A percentile compares a stretch with the other conserved stretches of the same genome.
phyloP scores from a whole-genome alignment of 2,888 invertebrate genomes.

The Taphrorychus bicolor region DNA sequence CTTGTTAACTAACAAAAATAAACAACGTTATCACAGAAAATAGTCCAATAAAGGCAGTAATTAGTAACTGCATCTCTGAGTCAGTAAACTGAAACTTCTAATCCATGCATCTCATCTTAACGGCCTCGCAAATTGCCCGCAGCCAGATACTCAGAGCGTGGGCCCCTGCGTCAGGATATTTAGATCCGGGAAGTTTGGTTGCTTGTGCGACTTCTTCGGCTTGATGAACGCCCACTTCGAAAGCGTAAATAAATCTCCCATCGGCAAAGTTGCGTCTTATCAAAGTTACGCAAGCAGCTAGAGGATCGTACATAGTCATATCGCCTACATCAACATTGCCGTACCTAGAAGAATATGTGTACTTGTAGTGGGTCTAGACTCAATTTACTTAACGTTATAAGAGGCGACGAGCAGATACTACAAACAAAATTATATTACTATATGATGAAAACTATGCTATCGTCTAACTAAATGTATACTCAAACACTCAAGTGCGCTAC shows the following conservation, averaged over 20 bases:
- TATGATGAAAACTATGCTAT: neutral
- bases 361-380: no score
- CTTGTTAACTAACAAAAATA: no score
- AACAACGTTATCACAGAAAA: no score
- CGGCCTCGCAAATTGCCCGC: conserved; percentile 62
- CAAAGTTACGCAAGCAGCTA: conserved; percentile 49
- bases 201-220: conserved; percentile 56
- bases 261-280: conserved; percentile 47
- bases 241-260: conserved; percentile 50
- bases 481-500: no score
- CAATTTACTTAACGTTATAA: no score
- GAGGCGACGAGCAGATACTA: no score
- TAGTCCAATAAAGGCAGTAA: no score
- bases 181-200: conserved; percentile 42
- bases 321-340: conserved; percentile 69
- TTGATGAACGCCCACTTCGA: conserved; percentile 55
- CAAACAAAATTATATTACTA: neutral
- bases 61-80: no score
- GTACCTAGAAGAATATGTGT: no score
- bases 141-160: conserved; percentile 68
- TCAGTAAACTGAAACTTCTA: no score
- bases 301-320: conserved; percentile 68
- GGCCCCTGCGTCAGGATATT: conserved; percentile 67
- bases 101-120: conserved; percentile 51
- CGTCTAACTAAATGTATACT: no score